phyloP scores from a whole-genome alignment of 2,888 invertebrate genomes.

The Ichneumoninae sp. region DNA sequence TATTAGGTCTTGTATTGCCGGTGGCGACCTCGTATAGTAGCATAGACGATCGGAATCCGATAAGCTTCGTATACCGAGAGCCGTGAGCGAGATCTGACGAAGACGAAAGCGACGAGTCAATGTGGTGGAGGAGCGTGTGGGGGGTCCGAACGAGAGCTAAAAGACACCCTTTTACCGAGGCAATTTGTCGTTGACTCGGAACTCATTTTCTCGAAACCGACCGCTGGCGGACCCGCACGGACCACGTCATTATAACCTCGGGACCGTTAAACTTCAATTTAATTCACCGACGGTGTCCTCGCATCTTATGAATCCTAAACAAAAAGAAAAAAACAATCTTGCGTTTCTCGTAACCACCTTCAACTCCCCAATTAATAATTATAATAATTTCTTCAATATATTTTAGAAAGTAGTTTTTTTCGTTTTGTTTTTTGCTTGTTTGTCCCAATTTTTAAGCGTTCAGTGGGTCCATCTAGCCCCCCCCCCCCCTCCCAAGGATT shows the following conservation, averaged over 20 bases:
- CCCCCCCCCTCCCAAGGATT: too few relatives aligned
- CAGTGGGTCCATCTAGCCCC: too few relatives aligned
- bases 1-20: constrained; percentile 71
- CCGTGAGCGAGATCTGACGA: constrained; percentile 40
- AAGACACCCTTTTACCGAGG: constrained; percentile 71
- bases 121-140: constrained; percentile 40
- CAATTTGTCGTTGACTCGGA: constrained; percentile 78
- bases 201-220: constrained; percentile 76
- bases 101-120: constrained; percentile 42
- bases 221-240: constrained; percentile 59
- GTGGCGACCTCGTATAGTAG: constrained; percentile 31
- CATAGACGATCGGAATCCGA: constrained; percentile 47
- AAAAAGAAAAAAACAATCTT: constrained; percentile 23
- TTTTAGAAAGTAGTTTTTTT: too few relatives aligned
- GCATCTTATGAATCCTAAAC: constrained; percentile 34
- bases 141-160: constrained; percentile 60
- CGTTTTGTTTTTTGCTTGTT: too few relatives aligned
- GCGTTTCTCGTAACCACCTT: background rate
- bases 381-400: constrained; percentile 9
- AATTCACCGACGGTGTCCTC: constrained; percentile 70
- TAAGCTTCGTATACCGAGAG: constrained; percentile 16
- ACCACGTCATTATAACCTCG: constrained; percentile 75
- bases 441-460: too few relatives aligned
- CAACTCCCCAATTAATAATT: background rate
- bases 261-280: constrained; percentile 78